These are phyloP conservation scores for Trichechus manatus DNA, from an alignment of 2,113 vertebrate species.

Conservation along the genomic window DNA sequence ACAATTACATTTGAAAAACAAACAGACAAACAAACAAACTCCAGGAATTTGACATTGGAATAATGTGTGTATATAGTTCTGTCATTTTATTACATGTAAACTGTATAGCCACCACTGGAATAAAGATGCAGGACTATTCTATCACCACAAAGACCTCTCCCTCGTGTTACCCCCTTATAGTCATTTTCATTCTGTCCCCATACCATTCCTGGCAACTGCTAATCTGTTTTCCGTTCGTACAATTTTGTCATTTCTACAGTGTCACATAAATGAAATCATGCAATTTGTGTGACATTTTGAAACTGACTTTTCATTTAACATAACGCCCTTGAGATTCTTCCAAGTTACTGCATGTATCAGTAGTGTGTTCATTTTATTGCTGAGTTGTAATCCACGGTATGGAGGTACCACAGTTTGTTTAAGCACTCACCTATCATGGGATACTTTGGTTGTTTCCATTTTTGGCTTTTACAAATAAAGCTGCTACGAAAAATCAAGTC, in stretches of 20 bases:
- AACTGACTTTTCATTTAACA: background rate
- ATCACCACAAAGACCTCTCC: background rate
- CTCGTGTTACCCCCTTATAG: background rate
- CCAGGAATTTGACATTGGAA: background rate
- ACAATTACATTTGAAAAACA: too few species aligned
- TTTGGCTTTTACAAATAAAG: too few species aligned
- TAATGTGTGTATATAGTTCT: background rate
- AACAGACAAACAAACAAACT: too few species aligned
- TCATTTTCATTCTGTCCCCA: accelerated
- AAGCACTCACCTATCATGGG: background rate
- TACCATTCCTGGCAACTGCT: background rate
- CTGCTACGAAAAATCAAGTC: background rate
- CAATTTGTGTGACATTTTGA: background rate
- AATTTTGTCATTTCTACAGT: background rate
- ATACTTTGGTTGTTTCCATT: background rate
- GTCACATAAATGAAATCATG: too few species aligned
- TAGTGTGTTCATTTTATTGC: background rate
- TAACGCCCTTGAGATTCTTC: background rate
- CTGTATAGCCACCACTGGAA: background rate
- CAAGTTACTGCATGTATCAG: background rate
- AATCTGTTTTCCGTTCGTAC: background rate
- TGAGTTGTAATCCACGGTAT: background rate
- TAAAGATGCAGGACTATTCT: background rate
- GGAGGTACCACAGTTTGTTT: background rate
- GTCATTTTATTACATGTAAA: background rate